These are phyloP conservation scores for Nothoprocta pentlandii DNA, from an alignment of 2,113 vertebrate species.

Conservation along the genomic window DNA sequence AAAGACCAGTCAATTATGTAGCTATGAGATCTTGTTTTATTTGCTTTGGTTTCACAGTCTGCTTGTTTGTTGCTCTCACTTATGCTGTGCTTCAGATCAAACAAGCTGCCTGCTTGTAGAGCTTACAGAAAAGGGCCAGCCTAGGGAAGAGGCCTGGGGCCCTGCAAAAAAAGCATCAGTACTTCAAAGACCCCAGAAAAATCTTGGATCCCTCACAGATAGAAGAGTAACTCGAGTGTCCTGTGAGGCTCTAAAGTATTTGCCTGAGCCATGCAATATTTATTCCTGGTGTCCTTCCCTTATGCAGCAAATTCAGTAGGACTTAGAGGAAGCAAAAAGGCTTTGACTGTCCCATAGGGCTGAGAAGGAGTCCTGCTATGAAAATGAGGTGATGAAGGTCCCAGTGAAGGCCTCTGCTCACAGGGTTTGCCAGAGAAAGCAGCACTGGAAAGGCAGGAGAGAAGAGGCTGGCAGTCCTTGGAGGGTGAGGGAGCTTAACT, in stretches of 20 bases:
- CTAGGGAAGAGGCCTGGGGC: background rate
- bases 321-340: background rate
- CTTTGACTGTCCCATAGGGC: background rate
- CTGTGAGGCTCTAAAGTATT: background rate
- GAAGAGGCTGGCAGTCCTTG: background rate
- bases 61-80: conserved; percentile 13
- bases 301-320: background rate
- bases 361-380: background rate
- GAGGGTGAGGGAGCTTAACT: rapidly evolving
- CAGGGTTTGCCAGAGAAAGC: background rate
- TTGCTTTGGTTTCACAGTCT: conserved; percentile 28
- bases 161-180: background rate
- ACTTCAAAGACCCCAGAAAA: background rate
- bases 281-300: background rate
- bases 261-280: background rate
- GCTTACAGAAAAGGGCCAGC: background rate
- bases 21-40: background rate
- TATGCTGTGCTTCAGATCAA: conserved; percentile 36
- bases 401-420: background rate
- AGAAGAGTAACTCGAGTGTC: background rate
- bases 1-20: background rate
- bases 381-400: background rate
- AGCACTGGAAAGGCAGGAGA: background rate
- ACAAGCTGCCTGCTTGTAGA: background rate
- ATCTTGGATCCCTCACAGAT: background rate